Base-by-base conservation (phyloP, 2,797 vertebrate genomes). In the Eutrigla gurnardus region DNA sequence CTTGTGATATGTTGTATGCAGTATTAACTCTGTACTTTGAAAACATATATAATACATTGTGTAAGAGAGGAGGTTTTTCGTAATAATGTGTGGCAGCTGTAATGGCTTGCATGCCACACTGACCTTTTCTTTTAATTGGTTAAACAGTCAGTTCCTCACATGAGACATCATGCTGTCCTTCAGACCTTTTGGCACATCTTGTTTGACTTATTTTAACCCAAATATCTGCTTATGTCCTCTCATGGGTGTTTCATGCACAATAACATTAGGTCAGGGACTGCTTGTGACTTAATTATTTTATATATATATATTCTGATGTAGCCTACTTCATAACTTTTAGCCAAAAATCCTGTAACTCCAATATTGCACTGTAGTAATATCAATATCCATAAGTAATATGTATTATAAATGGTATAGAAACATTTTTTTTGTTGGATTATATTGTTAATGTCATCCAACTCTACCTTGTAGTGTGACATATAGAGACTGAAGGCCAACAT, bases 151-250 rank as follows among this genome's bases (percentile, higher is more conserved):
- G 60, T 43, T 57, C 43, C 46, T 77, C 67, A 78, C 37, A 46
- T 83, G 58, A 75, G 50, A 55, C 39, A 6, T 8, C 4, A 15
- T 18, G 66, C 66, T 37, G 45, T 73, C 71, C 67, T 57, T 83
- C 53, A 47, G 35, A 72, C 18, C 14, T 36, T 69, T 54, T 61
- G 18, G 15, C 13, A 17, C 9, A 7, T 65, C 35, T 66, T 45
- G 15, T 49, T 39, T 69, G 6, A 58, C 25, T 25, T 25, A 25
- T 25, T 25, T 25, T 32, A 8, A 60, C 4, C n/a, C 47, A 18
- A 5, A 65, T 32, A 17, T 36, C 32, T 39, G 14, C 13, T 3
- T 4, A 9, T 15, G 9, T 59, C 18, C 49, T 25, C 49, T 32
- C 49, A 5, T 52, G 49, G 25, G 25, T 18, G 32, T 52, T 54